Base-by-base conservation (phyloP, 1,140 invertebrate genomes). In the Hormaphis cornu region DNA sequence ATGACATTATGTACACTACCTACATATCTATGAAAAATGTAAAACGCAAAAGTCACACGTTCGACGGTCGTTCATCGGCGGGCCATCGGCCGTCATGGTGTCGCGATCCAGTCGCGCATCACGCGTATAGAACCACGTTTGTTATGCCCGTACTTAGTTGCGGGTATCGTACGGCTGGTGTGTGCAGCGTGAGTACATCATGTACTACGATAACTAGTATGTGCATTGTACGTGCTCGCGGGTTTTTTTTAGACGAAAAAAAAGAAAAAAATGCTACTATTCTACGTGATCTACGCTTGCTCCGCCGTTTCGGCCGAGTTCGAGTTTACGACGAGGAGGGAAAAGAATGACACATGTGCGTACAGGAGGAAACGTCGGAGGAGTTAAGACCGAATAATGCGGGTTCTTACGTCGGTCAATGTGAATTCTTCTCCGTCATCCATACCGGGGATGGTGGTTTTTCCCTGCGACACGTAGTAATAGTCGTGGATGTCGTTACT, bases 351-450 rank as follows among this genome's bases (percentile, higher is more conserved):
- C n/a, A n/a, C n/a, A n/a, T n/a, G n/a, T n/a, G n/a, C n/a, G n/a
- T n/a, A n/a, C n/a, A n/a, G n/a, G n/a, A 50, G 44, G 30, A 66
- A 33, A 8, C 30, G 30, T 35, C 7, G 5, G 24, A 20, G 28
- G 35, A 66, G 5, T 37, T n/a, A 69, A 59, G 50, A 61, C 46
- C 48, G 44, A 71, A 50, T 71, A 20, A 22, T 48, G n/a, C n/a
- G 24, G 37, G 69, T n/a, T 44, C 89, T 91, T 91, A 96, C 93
- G 83, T 98, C 95, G 75, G 95, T 96, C 74, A 92, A 80, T 74
- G 77, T 74, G 83, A 90, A 91, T 87, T 99, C 97, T 81, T 97
- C 94, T 75, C 86, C 88, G 81, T 99, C 97, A 84, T 99, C 94
- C 72, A 98, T 89, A 79, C 86, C 88, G 75, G 96, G 93, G 78